Percentiles rank a stretch among this genome's conserved stretches.
Conservation (phyloP, 2,797 vertebrate genomes). For the Erethizon dorsatum region DNA sequence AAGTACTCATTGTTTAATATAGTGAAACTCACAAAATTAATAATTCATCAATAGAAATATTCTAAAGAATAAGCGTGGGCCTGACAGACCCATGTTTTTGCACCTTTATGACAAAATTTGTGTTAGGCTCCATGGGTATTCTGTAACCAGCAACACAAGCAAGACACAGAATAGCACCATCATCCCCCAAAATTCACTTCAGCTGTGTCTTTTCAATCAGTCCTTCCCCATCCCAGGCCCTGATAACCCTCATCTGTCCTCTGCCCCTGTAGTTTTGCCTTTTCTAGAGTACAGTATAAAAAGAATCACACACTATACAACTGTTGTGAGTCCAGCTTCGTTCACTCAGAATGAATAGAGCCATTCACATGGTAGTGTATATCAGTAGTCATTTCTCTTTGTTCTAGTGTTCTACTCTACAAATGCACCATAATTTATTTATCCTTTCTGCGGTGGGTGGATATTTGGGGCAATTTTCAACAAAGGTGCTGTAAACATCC, state of each 20-base stretch:
- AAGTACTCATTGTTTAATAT: background rate
- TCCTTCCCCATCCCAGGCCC: background rate
- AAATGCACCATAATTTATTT: background rate
- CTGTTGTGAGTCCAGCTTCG: background rate
- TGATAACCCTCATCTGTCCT: background rate
- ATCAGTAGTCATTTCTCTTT: accelerated
- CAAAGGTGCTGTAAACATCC: too few species aligned
- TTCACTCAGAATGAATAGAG: too few species aligned
- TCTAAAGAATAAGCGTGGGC: background rate
- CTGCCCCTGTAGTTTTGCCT: accelerated
- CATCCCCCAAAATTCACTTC: background rate
- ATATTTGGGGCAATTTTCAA: too few species aligned
- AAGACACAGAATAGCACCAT: background rate
- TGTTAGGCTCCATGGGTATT: background rate
- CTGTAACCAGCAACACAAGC: background rate
- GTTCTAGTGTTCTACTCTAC: background rate
- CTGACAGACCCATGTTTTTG: background rate
- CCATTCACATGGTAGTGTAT: accelerated
- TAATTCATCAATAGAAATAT: background rate
- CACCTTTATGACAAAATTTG: background rate
- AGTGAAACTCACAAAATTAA: background rate
- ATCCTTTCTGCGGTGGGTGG: background rate
- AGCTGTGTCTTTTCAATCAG: too few species aligned
- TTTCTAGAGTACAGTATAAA: background rate
- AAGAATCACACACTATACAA: background rate